Conservation (phyloP, 2,888 invertebrate species). For the Agrilus mali region DNA sequence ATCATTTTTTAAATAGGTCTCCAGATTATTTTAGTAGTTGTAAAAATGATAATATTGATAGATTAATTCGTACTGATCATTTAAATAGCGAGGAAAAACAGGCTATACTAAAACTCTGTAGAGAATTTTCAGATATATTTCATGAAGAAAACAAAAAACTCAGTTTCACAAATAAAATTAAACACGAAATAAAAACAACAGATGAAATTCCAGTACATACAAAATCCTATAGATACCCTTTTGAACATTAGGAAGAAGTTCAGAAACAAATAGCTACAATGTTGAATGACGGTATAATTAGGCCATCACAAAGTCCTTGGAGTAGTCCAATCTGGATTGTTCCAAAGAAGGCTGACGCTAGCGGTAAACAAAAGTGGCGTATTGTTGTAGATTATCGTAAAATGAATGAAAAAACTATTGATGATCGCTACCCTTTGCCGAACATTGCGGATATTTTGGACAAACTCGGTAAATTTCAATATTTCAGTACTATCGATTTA, state of each 20-base stretch:
- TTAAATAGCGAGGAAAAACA: slow-evolving; percentile 16
- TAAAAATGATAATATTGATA: background rate
- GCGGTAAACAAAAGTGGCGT: slow-evolving; percentile 16
- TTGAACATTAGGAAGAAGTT: slow-evolving; percentile 19
- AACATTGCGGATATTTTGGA: slow-evolving; percentile 15
- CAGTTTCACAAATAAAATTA: slow-evolving; percentile 17
- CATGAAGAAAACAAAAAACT: slow-evolving; percentile 13
- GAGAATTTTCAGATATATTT: slow-evolving; percentile 15
- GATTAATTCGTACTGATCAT: slow-evolving; percentile 7
- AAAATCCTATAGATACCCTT: slow-evolving; percentile 19
- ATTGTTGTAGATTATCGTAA: slow-evolving; percentile 18
- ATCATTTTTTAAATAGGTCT: too few species aligned
- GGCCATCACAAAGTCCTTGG: slow-evolving; percentile 15
- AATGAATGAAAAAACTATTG: slow-evolving; percentile 1
- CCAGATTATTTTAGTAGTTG: too few species aligned
- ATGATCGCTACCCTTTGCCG: too few species aligned
- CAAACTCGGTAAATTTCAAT: slow-evolving; percentile 11
- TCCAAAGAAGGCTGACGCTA: slow-evolving; percentile 18
- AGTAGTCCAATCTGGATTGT: slow-evolving; percentile 18
- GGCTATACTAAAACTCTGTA: slow-evolving; percentile 10
- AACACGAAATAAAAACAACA: slow-evolving; percentile 18
- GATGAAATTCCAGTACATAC: slow-evolving; percentile 18
- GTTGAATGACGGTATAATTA: slow-evolving; percentile 16
- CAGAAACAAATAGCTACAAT: slow-evolving; percentile 15
- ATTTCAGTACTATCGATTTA: slow-evolving; percentile 13